These are phyloP conservation scores for Philypnodon macrostomus DNA, from an alignment of 2,797 vertebrate species.

Conservation along the genomic window DNA sequence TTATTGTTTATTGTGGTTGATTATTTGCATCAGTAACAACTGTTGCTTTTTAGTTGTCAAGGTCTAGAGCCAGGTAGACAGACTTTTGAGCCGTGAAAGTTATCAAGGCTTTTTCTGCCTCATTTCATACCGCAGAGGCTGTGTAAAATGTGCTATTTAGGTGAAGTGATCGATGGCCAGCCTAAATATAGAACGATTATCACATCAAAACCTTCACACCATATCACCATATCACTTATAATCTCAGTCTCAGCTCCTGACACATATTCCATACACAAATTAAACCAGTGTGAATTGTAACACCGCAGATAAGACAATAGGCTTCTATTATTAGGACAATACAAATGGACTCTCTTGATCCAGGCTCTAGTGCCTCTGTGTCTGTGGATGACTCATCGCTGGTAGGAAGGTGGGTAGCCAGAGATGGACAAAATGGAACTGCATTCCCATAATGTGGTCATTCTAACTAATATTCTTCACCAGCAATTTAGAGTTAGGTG, in stretches of 20 bases:
- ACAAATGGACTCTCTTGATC: constrained; percentile 2
- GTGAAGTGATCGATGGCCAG: neutral
- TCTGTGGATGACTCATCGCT: constrained; percentile 36
- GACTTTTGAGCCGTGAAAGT: too few species aligned
- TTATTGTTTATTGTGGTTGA: too few species aligned
- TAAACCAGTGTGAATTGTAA: constrained; percentile 6
- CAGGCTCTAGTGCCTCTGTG: constrained; percentile 5
- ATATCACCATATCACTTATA: neutral
- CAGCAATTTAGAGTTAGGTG: too few species aligned
- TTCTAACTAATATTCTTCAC: constrained; percentile 49
- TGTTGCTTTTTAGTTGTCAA: too few species aligned
- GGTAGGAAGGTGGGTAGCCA: constrained; percentile 12
- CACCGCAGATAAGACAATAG: neutral
- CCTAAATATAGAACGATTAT: neutral
- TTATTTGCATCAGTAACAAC: too few species aligned
- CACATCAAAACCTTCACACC: constrained; percentile 1
- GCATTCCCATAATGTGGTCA: constrained; percentile 55
- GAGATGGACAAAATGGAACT: constrained; percentile 52
- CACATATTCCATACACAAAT: neutral
- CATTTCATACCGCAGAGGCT: too few species aligned
- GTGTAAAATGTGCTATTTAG: neutral
- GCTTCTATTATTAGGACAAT: constrained; percentile 7
- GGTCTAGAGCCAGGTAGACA: too few species aligned
- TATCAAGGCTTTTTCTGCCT: too few species aligned
- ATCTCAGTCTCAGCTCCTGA: neutral